phyloP scores from a whole-genome alignment of 2,888 invertebrate genomes.

The Drosophila ustulata region DNA sequence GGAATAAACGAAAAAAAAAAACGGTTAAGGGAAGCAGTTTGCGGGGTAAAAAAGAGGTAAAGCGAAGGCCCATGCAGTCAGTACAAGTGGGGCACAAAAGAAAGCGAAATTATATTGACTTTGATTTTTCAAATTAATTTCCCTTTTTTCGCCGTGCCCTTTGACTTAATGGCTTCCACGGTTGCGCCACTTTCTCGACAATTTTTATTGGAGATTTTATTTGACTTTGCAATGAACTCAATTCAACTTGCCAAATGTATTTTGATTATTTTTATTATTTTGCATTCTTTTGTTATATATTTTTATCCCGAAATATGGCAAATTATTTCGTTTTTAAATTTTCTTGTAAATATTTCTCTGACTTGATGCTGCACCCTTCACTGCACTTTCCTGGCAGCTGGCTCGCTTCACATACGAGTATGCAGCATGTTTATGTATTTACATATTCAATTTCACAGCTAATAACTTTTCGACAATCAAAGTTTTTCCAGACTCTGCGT shows the following conservation, averaged over 20 bases:
- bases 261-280: background rate
- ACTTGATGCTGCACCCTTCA: background rate
- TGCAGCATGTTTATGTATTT: background rate
- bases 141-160: constrained; percentile 20
- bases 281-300: background rate
- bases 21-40: background rate
- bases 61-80: background rate
- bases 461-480: constrained; percentile 13
- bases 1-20: background rate
- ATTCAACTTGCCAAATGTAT: background rate
- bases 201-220: constrained; percentile 14
- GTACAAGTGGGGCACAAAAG: constrained; percentile 50
- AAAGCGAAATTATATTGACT: constrained; percentile 78
- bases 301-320: background rate
- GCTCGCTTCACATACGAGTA: background rate
- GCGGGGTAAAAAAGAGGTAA: background rate
- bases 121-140: constrained; percentile 73
- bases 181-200: background rate
- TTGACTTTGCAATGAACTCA: constrained; percentile 9
- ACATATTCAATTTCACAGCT: constrained; percentile 7
- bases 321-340: background rate
- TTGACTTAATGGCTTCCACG: constrained; percentile 28
- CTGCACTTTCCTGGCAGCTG: background rate
- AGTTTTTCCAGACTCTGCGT: background rate
- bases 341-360: background rate